Evolutionary conservation across 2,113 vertebrate species (phyloP).

Genomic region (Noctilio leporinus): DNA sequence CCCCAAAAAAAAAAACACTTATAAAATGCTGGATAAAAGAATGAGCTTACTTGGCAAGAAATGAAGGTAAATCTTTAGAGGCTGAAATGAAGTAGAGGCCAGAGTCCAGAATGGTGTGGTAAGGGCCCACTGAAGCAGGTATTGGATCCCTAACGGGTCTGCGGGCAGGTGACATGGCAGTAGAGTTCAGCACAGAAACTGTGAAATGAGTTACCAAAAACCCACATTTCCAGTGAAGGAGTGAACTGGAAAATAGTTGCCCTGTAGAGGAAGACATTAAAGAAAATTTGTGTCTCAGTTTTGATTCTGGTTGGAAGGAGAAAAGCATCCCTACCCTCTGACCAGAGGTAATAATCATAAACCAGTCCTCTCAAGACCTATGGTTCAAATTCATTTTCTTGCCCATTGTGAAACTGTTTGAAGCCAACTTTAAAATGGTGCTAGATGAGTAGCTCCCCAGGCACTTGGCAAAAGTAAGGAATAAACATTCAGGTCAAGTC

Average conservation of each 20-base stretch:
- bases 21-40: constrained; percentile 8
- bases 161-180: not conserved
- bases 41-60: constrained; percentile 3
- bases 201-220: not conserved
- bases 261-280: not conserved
- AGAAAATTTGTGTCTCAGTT: not conserved
- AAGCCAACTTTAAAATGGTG: not conserved
- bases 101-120: not conserved
- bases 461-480: not conserved
- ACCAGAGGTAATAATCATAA: not conserved
- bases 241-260: constrained; percentile 29
- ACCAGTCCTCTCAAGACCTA: not conserved
- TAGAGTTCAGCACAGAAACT: not conserved
- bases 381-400: not conserved
- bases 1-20: not conserved
- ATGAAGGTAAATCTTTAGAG: not conserved
- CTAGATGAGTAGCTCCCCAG: not conserved
- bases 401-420: not conserved
- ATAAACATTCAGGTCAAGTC: not conserved
- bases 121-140: not conserved
- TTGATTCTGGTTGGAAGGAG: not conserved
- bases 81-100: not conserved
- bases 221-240: constrained; percentile 1
- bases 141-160: not conserved
- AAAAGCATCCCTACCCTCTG: not conserved